Conservation (phyloP, 2,888 invertebrate species). For the Eupithecia centaureata region DNA sequence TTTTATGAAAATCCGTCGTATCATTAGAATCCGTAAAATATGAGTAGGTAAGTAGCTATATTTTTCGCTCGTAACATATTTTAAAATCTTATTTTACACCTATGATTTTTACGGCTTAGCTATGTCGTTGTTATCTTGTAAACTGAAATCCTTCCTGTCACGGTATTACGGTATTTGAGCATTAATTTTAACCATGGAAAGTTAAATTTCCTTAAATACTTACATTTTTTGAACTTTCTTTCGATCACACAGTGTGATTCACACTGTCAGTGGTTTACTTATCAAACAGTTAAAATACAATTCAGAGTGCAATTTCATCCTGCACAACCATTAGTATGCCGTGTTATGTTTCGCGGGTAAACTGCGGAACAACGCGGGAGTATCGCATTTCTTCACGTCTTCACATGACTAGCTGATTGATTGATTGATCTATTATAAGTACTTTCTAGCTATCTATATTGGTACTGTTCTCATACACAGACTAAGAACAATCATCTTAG, state of each 20-base stretch:
- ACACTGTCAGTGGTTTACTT: neutral
- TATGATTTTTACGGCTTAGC: neutral
- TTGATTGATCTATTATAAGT: conserved; percentile 53
- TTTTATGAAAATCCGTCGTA: neutral
- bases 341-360: conserved; percentile 71
- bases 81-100: no score
- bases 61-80: neutral
- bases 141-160: neutral
- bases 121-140: neutral
- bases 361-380: conserved; percentile 74
- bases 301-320: conserved; percentile 9
- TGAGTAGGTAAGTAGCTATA: neutral
- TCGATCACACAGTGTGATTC: no score
- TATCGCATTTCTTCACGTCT: conserved; percentile 63
- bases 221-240: neutral
- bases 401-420: conserved; percentile 36
- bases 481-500: neutral
- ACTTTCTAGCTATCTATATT: conserved; percentile 51
- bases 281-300: neutral
- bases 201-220: neutral
- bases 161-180: neutral
- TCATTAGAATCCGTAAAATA: neutral
- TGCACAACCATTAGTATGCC: conserved; percentile 12
- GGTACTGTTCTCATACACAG: conserved; percentile 26
- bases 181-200: neutral